These are phyloP conservation scores for Drosophila austrosaltans DNA, from an alignment of 2,888 invertebrate species.

Conservation along the genomic window DNA sequence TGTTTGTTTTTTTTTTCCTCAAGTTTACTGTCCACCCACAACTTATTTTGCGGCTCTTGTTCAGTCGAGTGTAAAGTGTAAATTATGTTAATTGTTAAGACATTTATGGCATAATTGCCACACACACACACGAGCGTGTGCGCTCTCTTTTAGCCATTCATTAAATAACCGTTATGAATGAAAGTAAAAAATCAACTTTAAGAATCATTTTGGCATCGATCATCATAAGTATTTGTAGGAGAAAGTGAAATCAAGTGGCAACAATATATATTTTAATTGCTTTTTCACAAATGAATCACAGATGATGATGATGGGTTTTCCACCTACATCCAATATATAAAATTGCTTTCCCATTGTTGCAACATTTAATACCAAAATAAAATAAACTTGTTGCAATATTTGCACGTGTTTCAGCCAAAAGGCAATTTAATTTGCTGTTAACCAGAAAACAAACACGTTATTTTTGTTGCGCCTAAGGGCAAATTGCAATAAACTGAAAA, in stretches of 20 bases:
- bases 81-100: constrained; percentile 73
- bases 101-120: constrained; percentile 69
- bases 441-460: background rate
- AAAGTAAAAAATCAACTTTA: constrained; percentile 58
- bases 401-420: background rate
- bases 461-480: background rate
- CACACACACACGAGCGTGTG: background rate
- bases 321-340: background rate
- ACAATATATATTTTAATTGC: constrained; percentile 25
- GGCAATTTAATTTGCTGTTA: background rate
- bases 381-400: background rate
- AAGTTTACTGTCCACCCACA: constrained; percentile 2
- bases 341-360: background rate
- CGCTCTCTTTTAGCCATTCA: constrained; percentile 33
- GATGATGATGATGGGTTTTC: background rate
- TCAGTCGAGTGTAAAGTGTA: constrained; percentile 50
- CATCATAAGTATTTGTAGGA: constrained; percentile 8
- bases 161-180: constrained; percentile 71
- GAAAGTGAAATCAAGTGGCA: constrained; percentile 49
- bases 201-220: constrained; percentile 40
- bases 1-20: background rate
- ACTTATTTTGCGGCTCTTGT: background rate
- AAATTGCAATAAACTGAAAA: background rate
- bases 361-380: background rate
- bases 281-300: background rate